Conservation (phyloP, 1,140 invertebrate species). For the Drosophila ficusphila region DNA sequence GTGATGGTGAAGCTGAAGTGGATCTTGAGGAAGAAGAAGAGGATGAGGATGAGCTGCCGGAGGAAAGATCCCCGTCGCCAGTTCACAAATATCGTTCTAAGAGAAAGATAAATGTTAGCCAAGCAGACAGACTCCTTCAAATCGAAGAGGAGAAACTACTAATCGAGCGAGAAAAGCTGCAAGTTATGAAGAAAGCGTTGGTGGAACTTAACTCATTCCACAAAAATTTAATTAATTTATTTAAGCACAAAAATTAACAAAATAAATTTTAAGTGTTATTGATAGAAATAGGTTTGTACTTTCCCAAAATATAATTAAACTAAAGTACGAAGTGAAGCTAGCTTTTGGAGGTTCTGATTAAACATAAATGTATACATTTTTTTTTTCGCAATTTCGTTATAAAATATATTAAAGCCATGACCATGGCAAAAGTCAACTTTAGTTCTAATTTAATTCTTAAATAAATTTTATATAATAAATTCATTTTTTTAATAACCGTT, state of each 20-base stretch:
- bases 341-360: too few species aligned
- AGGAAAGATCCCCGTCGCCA: background rate
- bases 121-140: conserved; percentile 23
- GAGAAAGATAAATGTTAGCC: background rate
- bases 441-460: too few species aligned
- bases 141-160: conserved; percentile 58
- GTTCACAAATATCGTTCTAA: background rate
- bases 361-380: too few species aligned
- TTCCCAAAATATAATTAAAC: background rate
- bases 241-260: conserved; percentile 12
- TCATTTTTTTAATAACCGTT: too few species aligned
- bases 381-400: too few species aligned
- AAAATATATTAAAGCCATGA: too few species aligned
- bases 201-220: conserved; percentile 37
- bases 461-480: too few species aligned
- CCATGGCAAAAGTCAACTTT: too few species aligned
- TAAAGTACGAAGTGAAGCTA: too few species aligned
- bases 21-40: too few species aligned
- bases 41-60: background rate
- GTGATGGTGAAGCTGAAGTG: background rate
- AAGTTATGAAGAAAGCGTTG: conserved; percentile 58
- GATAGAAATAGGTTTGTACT: background rate
- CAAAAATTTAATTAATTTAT: conserved; percentile 42
- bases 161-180: conserved; percentile 52
- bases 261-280: background rate